Conservation (phyloP, 2,113 vertebrate genomes). For the Epinephelus moara region DNA sequence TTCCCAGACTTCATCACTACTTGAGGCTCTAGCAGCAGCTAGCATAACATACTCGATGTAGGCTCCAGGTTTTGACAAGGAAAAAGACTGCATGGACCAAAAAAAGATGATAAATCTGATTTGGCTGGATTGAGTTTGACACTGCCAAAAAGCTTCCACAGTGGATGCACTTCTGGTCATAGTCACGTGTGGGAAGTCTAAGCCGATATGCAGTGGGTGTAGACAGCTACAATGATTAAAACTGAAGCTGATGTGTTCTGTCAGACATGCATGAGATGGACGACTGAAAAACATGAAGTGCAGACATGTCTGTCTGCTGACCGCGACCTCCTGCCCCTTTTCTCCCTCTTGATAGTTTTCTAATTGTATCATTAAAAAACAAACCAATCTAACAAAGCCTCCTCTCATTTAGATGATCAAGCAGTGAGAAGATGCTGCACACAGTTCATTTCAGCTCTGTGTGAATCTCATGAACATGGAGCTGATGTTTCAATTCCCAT, state of each 20-base stretch:
- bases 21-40: no score
- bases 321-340: background rate
- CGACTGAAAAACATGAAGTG: background rate
- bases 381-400: constrained; percentile 28
- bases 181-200: background rate
- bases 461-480: constrained; percentile 54
- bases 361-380: constrained; percentile 55
- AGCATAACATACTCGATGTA: no score
- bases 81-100: no score
- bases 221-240: background rate
- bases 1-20: no score
- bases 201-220: background rate
- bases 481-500: constrained; percentile 60
- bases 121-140: no score
- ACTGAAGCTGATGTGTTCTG: background rate
- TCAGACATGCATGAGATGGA: background rate
- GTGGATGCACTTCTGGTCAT: no score
- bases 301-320: constrained; percentile 11
- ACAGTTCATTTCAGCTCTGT: constrained; percentile 47
- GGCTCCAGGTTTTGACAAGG: no score
- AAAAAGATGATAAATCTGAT: no score
- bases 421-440: constrained; percentile 18
- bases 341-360: constrained; percentile 13
- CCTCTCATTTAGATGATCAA: constrained; percentile 42
- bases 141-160: no score